These are phyloP conservation scores for Dryadula phaetusa DNA, from an alignment of 2,888 invertebrate genomes.

Conservation along the genomic window DNA sequence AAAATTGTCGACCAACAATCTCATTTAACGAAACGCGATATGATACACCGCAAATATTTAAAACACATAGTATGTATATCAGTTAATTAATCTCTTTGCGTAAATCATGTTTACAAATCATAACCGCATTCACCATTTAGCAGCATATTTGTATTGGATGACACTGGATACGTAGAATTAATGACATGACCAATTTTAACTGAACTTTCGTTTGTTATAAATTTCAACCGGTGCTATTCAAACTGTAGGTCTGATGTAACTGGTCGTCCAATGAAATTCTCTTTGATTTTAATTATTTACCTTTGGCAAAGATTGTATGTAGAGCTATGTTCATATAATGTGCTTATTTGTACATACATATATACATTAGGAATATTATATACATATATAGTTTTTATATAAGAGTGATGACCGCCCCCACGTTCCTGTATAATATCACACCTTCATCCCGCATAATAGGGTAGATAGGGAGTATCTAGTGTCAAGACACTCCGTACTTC, in stretches of 20 bases:
- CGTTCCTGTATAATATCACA: too few species aligned
- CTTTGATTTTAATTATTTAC: slow-evolving; percentile 14
- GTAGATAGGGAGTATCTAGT: too few species aligned
- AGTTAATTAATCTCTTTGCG: slow-evolving; percentile 45
- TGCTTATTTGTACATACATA: not conserved
- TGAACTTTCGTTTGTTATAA: not conserved
- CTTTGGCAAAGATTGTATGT: slow-evolving; percentile 9
- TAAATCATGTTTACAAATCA: slow-evolving; percentile 49
- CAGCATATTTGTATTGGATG: slow-evolving; percentile 50
- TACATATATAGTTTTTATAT: too few species aligned
- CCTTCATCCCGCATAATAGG: too few species aligned
- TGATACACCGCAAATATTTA: slow-evolving; percentile 37
- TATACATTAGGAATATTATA: not conserved
- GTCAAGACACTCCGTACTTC: too few species aligned
- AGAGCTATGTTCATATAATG: too few species aligned
- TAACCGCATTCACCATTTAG: slow-evolving; percentile 45
- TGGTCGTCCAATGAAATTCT: not conserved
- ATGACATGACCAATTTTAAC: not conserved
- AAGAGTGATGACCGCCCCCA: too few species aligned
- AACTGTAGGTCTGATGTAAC: not conserved
- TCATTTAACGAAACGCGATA: slow-evolving; percentile 17
- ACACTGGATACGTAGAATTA: slow-evolving; percentile 42
- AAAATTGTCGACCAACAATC: slow-evolving; percentile 5
- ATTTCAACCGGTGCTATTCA: not conserved
- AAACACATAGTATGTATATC: slow-evolving; percentile 36